Evolutionary conservation across 2,888 invertebrate species (phyloP), one percentile per base, ranked within the genome.

Genomic region (Argyresthia albistria): DNA sequence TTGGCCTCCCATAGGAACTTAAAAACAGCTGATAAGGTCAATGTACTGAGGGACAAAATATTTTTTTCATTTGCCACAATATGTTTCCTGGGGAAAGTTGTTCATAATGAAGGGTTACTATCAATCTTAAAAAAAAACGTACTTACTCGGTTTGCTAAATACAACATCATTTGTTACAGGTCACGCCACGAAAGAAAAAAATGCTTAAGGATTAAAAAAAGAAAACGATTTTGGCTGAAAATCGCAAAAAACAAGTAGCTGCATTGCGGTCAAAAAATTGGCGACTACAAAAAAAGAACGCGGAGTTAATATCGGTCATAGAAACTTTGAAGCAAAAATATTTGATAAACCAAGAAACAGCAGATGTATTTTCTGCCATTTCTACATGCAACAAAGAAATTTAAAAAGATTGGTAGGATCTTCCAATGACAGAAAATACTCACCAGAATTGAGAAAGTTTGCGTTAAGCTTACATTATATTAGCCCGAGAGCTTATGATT

Each of bases 361-460:
- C 43, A 12, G 43, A 43, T 43, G 11, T 43, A 12, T 43, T 43
- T 10, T 12, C 3, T 12, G 43, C 43, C 1, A 42, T 42, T 42
- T 42, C 42, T 42, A 11, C 11, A 12, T 43, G 43, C 4, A 43
- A 43, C 43, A 43, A 57, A 55, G 56, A 57, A 53, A 88, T 70
- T 64, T 25, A 25, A 25, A 25, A 42, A 42, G 11, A 42, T 12
- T 42, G n/a, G 42, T 42, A 12, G 4, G 11, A 42, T 42, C 0
- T 42, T 25, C 25, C 25, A 25, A 25, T 6, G 25, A 25, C 25
- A 25, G 6, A 25, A 25, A 25, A 25, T 4, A 25, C 25, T 25
- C 25, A 25, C 25, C 25, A 25, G 25, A 25, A 6, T 25, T 25
- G 25, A 25, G 25, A 25, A 25, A 25, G 25, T 25, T 25, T 6